phyloP scores from a whole-genome alignment of 2,888 invertebrate genomes.

The Phyllotreta striolata region DNA sequence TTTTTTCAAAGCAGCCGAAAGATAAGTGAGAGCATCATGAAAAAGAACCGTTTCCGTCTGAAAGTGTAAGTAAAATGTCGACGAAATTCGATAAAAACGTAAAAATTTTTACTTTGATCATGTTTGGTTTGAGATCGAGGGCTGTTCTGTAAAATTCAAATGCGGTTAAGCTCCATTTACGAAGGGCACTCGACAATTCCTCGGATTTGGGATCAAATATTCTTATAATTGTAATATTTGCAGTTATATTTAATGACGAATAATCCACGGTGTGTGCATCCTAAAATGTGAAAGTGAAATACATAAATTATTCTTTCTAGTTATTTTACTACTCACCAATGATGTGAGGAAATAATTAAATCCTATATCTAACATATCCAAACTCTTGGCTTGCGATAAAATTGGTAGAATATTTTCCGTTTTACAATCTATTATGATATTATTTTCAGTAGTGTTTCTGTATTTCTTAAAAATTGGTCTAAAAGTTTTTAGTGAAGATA shows the following conservation, averaged over 20 bases:
- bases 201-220: slow-evolving; percentile 67
- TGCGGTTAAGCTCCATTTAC: slow-evolving; percentile 40
- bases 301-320: no score
- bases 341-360: slow-evolving; percentile 72
- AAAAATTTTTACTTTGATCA: slow-evolving; percentile 24
- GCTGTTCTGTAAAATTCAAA: slow-evolving; percentile 32
- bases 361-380: slow-evolving; percentile 77
- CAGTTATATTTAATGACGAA: slow-evolving; percentile 67
- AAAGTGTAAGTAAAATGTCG: slow-evolving; percentile 33
- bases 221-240: slow-evolving; percentile 76
- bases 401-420: slow-evolving; percentile 67
- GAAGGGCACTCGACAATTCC: slow-evolving; percentile 56
- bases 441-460: slow-evolving; percentile 72
- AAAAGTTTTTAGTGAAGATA: slow-evolving; percentile 43
- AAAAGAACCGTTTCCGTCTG: slow-evolving; percentile 74
- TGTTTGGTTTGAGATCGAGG: slow-evolving; percentile 20
- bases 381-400: slow-evolving; percentile 75
- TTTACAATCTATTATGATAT: slow-evolving; percentile 80
- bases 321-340: slow-evolving; percentile 63
- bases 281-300: slow-evolving; percentile 44
- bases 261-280: slow-evolving; percentile 73
- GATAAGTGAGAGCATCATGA: slow-evolving; percentile 73
- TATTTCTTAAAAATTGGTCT: slow-evolving; percentile 79
- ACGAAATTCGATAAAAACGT: not conserved
- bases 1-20: slow-evolving; percentile 64